A percentile compares a stretch with the other conserved stretches of the same genome.
phyloP scores from a whole-genome alignment of 2,113 vertebrate species.

The Gymnocephalus cernua region DNA sequence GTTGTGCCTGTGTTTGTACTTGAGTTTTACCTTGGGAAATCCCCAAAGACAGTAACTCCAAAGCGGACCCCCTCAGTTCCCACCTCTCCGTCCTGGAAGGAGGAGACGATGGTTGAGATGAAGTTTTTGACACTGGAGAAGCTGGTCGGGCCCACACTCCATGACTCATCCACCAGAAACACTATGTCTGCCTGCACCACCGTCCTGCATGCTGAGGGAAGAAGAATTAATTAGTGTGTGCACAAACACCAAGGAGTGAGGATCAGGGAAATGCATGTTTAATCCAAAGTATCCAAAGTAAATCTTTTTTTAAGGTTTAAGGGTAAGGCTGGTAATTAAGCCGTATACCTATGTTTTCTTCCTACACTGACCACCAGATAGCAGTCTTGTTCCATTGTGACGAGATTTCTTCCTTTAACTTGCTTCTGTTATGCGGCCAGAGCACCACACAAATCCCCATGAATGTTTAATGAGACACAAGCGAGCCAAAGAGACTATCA shows the following conservation, averaged over 20 bases:
- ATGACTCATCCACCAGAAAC: constrained; percentile 89
- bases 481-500: constrained; percentile 80
- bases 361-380: constrained; percentile 72
- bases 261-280: not conserved
- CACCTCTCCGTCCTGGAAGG: constrained; percentile 76
- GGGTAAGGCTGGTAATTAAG: not conserved
- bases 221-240: not conserved
- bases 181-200: constrained; percentile 86
- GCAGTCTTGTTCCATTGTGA: constrained; percentile 73
- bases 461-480: constrained; percentile 81
- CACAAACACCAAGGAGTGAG: not conserved
- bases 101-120: constrained; percentile 76
- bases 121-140: constrained; percentile 85
- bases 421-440: constrained; percentile 51
- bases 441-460: constrained; percentile 59
- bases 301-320: constrained; percentile 6
- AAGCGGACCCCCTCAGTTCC: constrained; percentile 87
- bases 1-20: not conserved
- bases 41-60: constrained; percentile 87
- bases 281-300: not conserved
- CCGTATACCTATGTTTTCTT: not conserved
- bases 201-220: constrained; percentile 85
- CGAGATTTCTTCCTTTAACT: not conserved
- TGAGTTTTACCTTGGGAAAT: constrained; percentile 83
- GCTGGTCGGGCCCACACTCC: constrained; percentile 76